Percentiles rank a stretch among this genome's conserved stretches.
These are phyloP conservation scores for Sparidentex hasta DNA, from an alignment of 2,797 vertebrate species.

Conservation along the genomic window DNA sequence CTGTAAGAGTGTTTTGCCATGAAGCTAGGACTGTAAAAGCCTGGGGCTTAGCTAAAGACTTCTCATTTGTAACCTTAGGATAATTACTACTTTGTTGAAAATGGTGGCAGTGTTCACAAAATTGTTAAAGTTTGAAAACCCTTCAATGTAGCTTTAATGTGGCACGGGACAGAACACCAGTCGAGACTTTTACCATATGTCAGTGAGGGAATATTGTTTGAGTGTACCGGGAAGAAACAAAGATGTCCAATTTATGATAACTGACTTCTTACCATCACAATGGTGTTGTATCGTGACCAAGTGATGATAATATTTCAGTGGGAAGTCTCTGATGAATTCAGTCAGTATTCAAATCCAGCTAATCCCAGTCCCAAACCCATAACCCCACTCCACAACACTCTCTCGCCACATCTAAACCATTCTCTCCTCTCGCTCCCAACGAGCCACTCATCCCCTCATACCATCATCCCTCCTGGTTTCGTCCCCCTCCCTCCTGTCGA, in stretches of 20 bases:
- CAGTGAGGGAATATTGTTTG: not conserved
- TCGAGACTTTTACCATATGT: not conserved
- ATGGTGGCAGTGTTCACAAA: not conserved
- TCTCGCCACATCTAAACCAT: conserved; percentile 28
- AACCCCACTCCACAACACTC: conserved; percentile 70
- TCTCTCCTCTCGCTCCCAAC: conserved; percentile 33
- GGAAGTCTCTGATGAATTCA: conserved; percentile 20
- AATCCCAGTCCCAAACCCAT: conserved; percentile 57
- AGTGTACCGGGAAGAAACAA: not conserved
- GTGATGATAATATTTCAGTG: conserved; percentile 32
- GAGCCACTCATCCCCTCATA: conserved; percentile 56
- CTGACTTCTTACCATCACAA: not conserved
- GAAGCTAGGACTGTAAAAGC: no score
- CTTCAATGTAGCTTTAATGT: not conserved
- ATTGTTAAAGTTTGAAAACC: not conserved
- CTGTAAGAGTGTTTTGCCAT: no score
- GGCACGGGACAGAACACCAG: not conserved
- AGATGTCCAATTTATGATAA: not conserved
- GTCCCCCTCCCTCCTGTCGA: conserved; percentile 39
- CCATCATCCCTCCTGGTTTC: conserved; percentile 34
- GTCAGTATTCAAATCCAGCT: conserved; percentile 34
- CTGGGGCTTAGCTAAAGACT: no score
- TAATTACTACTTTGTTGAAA: not conserved
- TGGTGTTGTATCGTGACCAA: not conserved
- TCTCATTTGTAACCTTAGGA: not conserved